A percentile compares a stretch with the other conserved stretches of the same genome.
Conservation (phyloP, 1,140 invertebrate genomes). For the Drosophila watanabei region DNA sequence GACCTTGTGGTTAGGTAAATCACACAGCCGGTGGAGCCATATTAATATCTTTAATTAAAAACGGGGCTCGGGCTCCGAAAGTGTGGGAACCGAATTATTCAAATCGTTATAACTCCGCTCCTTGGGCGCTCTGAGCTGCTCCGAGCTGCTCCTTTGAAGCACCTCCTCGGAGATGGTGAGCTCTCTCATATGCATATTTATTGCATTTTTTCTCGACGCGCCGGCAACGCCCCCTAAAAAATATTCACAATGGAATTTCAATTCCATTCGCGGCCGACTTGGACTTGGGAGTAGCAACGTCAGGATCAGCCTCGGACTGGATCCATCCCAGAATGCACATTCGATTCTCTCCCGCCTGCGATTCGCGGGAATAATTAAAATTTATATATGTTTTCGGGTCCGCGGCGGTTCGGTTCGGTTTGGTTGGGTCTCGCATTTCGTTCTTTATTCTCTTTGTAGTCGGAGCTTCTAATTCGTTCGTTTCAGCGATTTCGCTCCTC, state of each 20-base stretch:
- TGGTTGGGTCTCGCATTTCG: slow-evolving; percentile 25
- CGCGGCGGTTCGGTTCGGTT: slow-evolving; percentile 25
- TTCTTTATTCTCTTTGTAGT: not conserved
- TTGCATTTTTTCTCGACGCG: slow-evolving; percentile 83
- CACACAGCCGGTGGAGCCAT: slow-evolving; percentile 59
- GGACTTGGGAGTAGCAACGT: slow-evolving; percentile 11
- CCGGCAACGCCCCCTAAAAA: slow-evolving; percentile 83
- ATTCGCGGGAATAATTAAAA: slow-evolving; percentile 80
- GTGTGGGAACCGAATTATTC: slow-evolving; percentile 85
- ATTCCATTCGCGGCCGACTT: slow-evolving; percentile 74
- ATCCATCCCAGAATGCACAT: slow-evolving; percentile 56
- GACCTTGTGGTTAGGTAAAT: slow-evolving; percentile 60
- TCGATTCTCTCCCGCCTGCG: slow-evolving; percentile 50
- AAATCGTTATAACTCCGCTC: slow-evolving; percentile 73
- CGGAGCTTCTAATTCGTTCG: slow-evolving; percentile 53
- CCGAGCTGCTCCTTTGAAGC: slow-evolving; percentile 33
- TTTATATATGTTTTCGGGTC: slow-evolving; percentile 71
- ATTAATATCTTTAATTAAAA: slow-evolving; percentile 85
- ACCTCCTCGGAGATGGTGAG: slow-evolving; percentile 17
- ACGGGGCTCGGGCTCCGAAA: slow-evolving; percentile 44
- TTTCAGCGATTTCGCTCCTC: not conserved
- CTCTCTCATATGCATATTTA: slow-evolving; percentile 85
- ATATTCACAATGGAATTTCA: slow-evolving; percentile 84
- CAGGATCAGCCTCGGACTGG: slow-evolving; percentile 15
- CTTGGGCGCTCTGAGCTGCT: slow-evolving; percentile 26